Base-by-base conservation (phyloP, 2,797 vertebrate species). In the Neoniphon sammara region DNA sequence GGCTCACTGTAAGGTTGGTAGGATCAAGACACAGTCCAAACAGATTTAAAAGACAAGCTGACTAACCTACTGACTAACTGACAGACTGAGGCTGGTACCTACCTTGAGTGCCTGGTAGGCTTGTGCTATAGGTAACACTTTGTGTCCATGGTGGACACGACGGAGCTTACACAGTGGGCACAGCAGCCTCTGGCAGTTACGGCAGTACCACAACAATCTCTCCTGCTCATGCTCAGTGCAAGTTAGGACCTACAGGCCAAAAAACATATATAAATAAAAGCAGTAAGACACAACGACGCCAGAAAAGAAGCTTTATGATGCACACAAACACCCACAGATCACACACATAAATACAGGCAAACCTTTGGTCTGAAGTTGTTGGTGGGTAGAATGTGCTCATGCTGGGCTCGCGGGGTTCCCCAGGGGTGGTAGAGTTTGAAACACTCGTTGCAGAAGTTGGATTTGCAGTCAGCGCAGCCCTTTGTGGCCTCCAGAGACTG, bases 341-440 rank as follows among this genome's bases (percentile, higher is more conserved):
- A 25, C 54, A 21, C 64, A 66, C n/a, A 30, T 9, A 77, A 47
- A 59, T 60, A 10, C 10, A 71, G n/a, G 59, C 78, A 31, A 82
- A 98, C 98, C 96, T 99, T 99, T 78, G 98, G 97, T 65, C 96
- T 95, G 87, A 99, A 98, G 89, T 91, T 96, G 88, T 97, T 96
- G 54, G 97, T 97, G 61, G 98, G 97, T 0, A 95, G 93, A 0
- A 97, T 97, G 92, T 97, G 97, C 76, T 99, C 97, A 0, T 99
- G 98, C 87, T 98, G 96, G 52, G 98, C 97, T 60, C 97, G 96
- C 39, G 97, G 97, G 1, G 97, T 98, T 68, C 97, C 97, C 98
- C 98, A 99, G 0, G 98, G 97, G 80, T 99, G 98, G 90, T 97
- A 98, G 58, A 99, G 96, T 83, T 99, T 99, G 91, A 98, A 99